A percentile compares a stretch with the other conserved stretches of the same genome.
These are phyloP conservation scores for Urechis unicinctus DNA, from an alignment of 2,888 invertebrate genomes.

Conservation along the genomic window DNA sequence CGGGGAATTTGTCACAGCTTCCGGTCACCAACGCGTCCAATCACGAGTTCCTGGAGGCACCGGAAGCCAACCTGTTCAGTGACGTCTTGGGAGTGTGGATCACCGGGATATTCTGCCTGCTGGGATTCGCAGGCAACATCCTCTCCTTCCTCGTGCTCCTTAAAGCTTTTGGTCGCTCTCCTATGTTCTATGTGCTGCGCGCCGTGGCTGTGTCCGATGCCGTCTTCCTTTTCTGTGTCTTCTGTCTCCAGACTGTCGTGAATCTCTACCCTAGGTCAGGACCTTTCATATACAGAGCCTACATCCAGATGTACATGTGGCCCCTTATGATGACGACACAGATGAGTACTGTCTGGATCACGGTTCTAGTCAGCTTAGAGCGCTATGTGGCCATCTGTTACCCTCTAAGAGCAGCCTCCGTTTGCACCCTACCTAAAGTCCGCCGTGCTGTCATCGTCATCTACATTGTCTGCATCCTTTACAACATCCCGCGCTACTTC, in stretches of 20 bases:
- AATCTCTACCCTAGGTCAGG: constrained; percentile 14
- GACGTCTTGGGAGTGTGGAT: constrained; percentile 19
- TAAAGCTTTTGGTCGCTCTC: constrained; percentile 18
- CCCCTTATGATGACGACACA: constrained; percentile 25
- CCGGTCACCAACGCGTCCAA: too few relatives aligned
- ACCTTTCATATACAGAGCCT: constrained; percentile 15
- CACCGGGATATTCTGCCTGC: constrained; percentile 20
- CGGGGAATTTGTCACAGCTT: too few relatives aligned
- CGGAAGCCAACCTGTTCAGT: constrained; percentile 5
- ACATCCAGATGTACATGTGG: constrained; percentile 24
- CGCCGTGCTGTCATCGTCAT: constrained; percentile 16
- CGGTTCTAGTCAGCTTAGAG: constrained; percentile 27
- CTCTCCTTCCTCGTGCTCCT: constrained; percentile 20
- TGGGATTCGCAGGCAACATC: constrained; percentile 20
- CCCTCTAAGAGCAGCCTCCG: constrained; percentile 21
- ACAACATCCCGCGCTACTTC: constrained; percentile 27
- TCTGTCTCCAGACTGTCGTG: constrained; percentile 20
- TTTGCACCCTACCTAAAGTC: constrained; percentile 22
- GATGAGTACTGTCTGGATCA: constrained; percentile 28
- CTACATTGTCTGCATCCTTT: constrained; percentile 16
- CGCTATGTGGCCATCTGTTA: constrained; percentile 28
- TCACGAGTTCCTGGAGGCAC: too few relatives aligned
- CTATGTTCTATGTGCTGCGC: constrained; percentile 24
- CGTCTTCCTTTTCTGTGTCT: constrained; percentile 21
- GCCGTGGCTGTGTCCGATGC: constrained; percentile 23